phyloP scores from a whole-genome alignment of 2,888 invertebrate species.

The Romanomermis culicivorax region DNA sequence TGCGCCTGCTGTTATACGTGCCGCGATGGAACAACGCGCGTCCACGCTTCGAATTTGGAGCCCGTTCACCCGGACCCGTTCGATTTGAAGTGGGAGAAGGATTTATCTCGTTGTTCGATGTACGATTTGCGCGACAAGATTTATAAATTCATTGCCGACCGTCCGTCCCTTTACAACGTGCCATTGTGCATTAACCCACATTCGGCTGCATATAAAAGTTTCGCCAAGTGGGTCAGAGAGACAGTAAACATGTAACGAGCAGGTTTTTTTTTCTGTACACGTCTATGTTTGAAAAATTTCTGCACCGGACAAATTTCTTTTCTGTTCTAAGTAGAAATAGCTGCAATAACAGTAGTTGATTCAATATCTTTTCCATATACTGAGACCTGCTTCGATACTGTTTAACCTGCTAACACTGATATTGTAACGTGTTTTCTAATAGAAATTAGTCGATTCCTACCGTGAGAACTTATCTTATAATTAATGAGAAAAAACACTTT shows the following conservation, averaged over 20 bases:
- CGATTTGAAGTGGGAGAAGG: slow-evolving; percentile 88
- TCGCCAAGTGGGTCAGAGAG: slow-evolving; percentile 61
- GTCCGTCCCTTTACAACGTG: slow-evolving; percentile 70
- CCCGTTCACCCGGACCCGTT: slow-evolving; percentile 71
- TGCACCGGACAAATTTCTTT: background rate
- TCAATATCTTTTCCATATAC: slow-evolving; percentile 11
- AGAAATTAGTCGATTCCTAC: too few species aligned
- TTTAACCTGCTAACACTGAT: too few species aligned
- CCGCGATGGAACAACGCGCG: background rate
- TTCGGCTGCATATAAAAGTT: slow-evolving; percentile 98
- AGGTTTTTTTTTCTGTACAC: background rate
- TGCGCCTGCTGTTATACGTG: slow-evolving; percentile 64
- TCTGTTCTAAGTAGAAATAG: too few species aligned
- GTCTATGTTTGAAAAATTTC: background rate
- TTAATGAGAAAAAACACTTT: too few species aligned
- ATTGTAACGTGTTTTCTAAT: too few species aligned
- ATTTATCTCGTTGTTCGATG: slow-evolving; percentile 42
- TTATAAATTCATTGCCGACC: slow-evolving; percentile 94
- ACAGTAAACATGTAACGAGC: too few species aligned
- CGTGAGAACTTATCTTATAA: too few species aligned
- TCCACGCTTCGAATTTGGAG: slow-evolving; percentile 41
- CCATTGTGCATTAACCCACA: slow-evolving; percentile 98
- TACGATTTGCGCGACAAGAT: slow-evolving; percentile 56
- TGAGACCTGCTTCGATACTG: too few species aligned
- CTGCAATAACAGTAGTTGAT: slow-evolving; percentile 10